phyloP scores from a whole-genome alignment of 1,140 invertebrate genomes.

The Atopsyche davidsoni region DNA sequence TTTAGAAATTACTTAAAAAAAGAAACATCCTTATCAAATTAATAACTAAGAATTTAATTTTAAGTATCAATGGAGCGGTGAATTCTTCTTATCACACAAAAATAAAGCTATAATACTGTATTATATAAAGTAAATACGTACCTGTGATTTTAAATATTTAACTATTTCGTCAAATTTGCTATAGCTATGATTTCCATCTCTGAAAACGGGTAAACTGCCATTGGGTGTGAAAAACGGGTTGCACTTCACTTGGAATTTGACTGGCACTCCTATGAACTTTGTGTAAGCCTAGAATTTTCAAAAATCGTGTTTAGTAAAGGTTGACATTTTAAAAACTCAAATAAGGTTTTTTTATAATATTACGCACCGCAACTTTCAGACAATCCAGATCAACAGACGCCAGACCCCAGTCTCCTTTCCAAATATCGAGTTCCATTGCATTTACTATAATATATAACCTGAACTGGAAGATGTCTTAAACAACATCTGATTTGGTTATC shows the following conservation, averaged over 20 bases:
- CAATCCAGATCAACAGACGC: conserved; percentile 19
- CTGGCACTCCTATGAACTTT: conserved; percentile 64
- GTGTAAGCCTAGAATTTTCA: conserved; percentile 58
- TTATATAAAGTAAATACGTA: conserved; percentile 38
- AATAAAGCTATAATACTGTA: conserved; percentile 39
- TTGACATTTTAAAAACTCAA: conserved; percentile 4
- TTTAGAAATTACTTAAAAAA: background rate
- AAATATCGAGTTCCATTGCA: conserved; percentile 20
- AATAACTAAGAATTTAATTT: conserved; percentile 7
- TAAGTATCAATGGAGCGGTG: conserved; percentile 18
- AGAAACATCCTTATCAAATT: background rate
- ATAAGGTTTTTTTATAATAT: conserved; percentile 2
- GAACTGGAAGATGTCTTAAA: no score
- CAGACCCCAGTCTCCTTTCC: conserved; percentile 22
- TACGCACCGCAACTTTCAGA: conserved; percentile 17
- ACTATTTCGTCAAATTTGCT: conserved; percentile 61
- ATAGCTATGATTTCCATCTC: conserved; percentile 50
- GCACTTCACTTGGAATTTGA: conserved; percentile 58
- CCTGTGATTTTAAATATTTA: conserved; percentile 57
- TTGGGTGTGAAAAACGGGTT: conserved; percentile 65
- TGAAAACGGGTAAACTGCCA: conserved; percentile 64
- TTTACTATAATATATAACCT: conserved; percentile 1
- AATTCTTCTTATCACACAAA: conserved; percentile 30
- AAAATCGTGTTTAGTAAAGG: background rate
- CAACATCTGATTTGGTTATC: no score